Evolutionary conservation across 2,797 vertebrate genomes (phyloP), one percentile per base, ranked within the genome.

Genomic region (Syngnathus acus): DNA sequence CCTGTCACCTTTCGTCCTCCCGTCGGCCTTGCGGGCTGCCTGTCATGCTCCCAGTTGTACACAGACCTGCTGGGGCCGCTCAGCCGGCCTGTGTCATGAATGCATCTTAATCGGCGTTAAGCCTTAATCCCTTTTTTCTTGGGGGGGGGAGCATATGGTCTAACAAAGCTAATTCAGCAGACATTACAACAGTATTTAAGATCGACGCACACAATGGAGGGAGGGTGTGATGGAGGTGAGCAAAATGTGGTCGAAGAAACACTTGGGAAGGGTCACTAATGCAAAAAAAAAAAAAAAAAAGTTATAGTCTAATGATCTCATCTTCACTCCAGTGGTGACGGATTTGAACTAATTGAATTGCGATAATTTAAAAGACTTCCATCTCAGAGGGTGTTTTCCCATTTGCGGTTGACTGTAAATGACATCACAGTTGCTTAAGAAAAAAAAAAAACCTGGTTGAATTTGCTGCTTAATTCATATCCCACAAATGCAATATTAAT

Each of bases 51-150:
- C 63, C 68, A 74, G 73, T 78, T 75, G 72, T 76, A 77, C 78
- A 76, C 72, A 60, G 71, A 75, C 59, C 65, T 73, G 72, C 82
- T 81, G 47, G 16, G 16, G 16, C 43, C 40, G 16, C 43, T 9
- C 43, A 14, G 80, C 83, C 83, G 83, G 77, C 78, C 77, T 86
- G 82, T 75, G 75, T 78, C 76, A 86, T 88, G 86, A 90, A 88
- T 88, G 76, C 76, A 86, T 89, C 76, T 84, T 90, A 90, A 91
- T 89, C 86, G 78, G 68, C 39, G 88, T 88, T 89, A 90, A 89
- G 87, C 83, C 85, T 62, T 91, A 90, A 92, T 91, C 90, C 88
- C 74, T 75, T 85, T 77, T 26, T 32, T 68, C 69, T 67, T 78
- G 81, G 32, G 13, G 47, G 45, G 80, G 81, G 38, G 11, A 80